phyloP scores from a whole-genome alignment of 2,888 invertebrate species.

The Griposia aprilina region DNA sequence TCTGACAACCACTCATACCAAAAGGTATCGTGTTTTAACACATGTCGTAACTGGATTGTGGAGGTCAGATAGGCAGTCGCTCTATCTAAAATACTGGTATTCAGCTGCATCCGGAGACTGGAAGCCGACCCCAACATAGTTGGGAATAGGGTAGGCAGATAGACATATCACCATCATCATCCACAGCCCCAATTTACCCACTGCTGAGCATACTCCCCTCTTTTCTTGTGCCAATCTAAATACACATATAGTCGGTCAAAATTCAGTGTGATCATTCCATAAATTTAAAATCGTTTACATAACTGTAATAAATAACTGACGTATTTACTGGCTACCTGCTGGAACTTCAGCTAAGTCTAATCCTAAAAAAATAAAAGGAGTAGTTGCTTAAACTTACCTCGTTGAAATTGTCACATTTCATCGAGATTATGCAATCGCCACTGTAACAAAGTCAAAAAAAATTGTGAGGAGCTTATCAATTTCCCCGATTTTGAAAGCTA shows the following conservation, averaged over 20 bases:
- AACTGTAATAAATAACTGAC: no score
- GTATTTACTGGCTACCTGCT: no score
- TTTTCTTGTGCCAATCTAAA: no score
- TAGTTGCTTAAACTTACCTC: background rate
- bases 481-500: constrained; percentile 4
- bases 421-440: constrained; percentile 6
- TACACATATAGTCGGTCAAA: no score
- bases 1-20: background rate
- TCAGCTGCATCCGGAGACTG: background rate
- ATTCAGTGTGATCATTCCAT: no score
- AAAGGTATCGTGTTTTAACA: background rate
- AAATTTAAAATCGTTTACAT: no score
- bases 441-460: background rate
- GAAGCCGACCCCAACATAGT: background rate
- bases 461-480: constrained; percentile 4
- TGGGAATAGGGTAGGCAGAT: background rate
- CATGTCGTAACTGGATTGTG: background rate
- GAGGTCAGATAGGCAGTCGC: background rate
- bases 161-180: background rate
- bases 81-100: background rate
- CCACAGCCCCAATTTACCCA: no score
- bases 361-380: no score
- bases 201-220: no score
- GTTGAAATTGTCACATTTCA: constrained; percentile 26
- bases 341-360: no score